Base-by-base conservation (phyloP, 37 sponge, comb jelly and placozoan genomes). In the Corticium candelabrum region DNA sequence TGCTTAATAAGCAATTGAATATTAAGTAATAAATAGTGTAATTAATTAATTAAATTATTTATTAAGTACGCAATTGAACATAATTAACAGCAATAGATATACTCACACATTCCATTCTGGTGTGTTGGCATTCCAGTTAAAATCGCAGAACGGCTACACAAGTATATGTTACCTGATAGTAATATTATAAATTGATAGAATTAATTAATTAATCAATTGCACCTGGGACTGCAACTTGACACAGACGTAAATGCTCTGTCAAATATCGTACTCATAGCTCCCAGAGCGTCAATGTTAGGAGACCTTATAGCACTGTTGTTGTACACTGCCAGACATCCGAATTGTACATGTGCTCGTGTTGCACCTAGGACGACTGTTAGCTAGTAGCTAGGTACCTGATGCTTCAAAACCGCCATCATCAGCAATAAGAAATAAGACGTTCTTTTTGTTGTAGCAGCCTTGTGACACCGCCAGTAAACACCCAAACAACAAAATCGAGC, bases 61-160 rank as follows among this genome's bases (percentile, higher is more conserved):
- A n/a, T n/a, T n/a, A n/a, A n/a, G n/a, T n/a, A n/a, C n/a, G n/a
- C n/a, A n/a, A n/a, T n/a, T n/a, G n/a, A n/a, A n/a, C n/a, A n/a
- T n/a, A n/a, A n/a, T n/a, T n/a, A n/a, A n/a, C n/a, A n/a, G n/a
- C n/a, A n/a, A n/a, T n/a, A n/a, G n/a, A n/a, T n/a, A n/a, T n/a
- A 70, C 73, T 70, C 21, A 70, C 73, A 90, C 90, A 90, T 90
- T 4, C 90, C 90, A 78, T 90, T 90, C 74, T 90, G 77, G 71
- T 90, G 90, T 32, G 86, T 87, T 0, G 90, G 90, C 4, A 86
- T 70, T 2, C 90, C 90, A 1, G 85, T 84, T 37, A 90, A 38
- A 1, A 90, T 90, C 43, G 82, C 81, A 0, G 90, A 90, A 7
- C 90, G 77, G 78, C 87, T 86, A 21, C 11, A 50, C 11, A 50